phyloP scores from a whole-genome alignment of 2,888 invertebrate genomes.

The Ctenicera cuprea region DNA sequence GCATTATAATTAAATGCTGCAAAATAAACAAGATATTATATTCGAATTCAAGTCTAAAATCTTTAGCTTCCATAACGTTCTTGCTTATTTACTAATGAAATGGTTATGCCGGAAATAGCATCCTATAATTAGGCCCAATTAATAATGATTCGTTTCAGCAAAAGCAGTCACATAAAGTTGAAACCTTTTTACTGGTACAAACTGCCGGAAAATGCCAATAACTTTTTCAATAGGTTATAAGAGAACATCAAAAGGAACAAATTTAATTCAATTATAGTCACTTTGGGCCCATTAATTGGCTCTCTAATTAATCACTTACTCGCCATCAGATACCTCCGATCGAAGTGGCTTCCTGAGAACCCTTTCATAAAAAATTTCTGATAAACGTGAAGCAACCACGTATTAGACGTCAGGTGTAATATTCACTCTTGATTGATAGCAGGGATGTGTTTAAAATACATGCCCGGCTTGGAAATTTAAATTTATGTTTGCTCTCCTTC shows the following conservation, averaged over 20 bases:
- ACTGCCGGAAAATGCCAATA: neutral
- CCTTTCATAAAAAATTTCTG: neutral
- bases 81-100: too few relatives aligned
- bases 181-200: neutral
- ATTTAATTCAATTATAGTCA: conserved; percentile 19
- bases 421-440: conserved; percentile 13
- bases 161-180: neutral
- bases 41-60: too few relatives aligned
- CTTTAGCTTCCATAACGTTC: too few relatives aligned
- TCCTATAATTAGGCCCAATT: neutral
- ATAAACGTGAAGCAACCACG: conserved; percentile 14
- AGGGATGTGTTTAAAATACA: conserved; percentile 24
- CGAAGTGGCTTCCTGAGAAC: neutral
- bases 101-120: too few relatives aligned
- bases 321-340: neutral
- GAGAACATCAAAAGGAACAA: conserved; percentile 26
- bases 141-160: neutral
- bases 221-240: neutral
- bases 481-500: conserved; percentile 10
- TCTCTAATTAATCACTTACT: conserved; percentile 19
- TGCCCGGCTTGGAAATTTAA: conserved; percentile 20
- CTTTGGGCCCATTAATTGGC: conserved; percentile 25
- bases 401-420: conserved; percentile 21
- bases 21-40: conserved; percentile 8
- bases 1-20: conserved; percentile 4